These are phyloP conservation scores for Hydraecia micacea DNA, from an alignment of 2,888 invertebrate species.

Conservation along the genomic window DNA sequence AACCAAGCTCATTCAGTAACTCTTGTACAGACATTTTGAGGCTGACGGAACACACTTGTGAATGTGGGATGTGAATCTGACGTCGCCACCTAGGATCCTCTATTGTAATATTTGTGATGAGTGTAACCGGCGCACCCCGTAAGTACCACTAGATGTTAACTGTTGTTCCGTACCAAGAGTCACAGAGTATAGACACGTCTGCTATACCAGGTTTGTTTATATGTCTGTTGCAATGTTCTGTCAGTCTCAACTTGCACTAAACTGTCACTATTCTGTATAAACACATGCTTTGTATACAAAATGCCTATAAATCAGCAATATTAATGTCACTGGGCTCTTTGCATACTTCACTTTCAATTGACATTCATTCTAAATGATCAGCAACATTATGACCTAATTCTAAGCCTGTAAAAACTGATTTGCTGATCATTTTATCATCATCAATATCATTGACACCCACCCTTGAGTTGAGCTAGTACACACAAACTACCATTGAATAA, in stretches of 20 bases:
- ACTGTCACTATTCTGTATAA: conserved; percentile 60
- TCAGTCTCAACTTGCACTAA: conserved; percentile 70
- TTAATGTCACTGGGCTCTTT: conserved; percentile 59
- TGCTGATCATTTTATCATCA: conserved; percentile 52
- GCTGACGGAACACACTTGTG: conserved; percentile 67
- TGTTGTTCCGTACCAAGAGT: conserved; percentile 60
- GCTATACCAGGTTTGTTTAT: conserved; percentile 68
- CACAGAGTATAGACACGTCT: conserved; percentile 65
- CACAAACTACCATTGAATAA: conserved; percentile 49
- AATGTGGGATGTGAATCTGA: conserved; percentile 58
- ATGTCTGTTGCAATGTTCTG: conserved; percentile 69
- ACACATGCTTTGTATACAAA: conserved; percentile 67
- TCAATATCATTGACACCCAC: conserved; percentile 45
- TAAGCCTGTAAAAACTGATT: conserved; percentile 45
- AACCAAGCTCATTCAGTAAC: conserved; percentile 59
- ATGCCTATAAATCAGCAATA: conserved; percentile 56
- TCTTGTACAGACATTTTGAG: conserved; percentile 71
- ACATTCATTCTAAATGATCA: conserved; percentile 46
- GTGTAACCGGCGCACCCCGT: conserved; percentile 37
- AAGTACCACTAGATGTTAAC: conserved; percentile 49
- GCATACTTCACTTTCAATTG: conserved; percentile 50
- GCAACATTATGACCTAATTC: conserved; percentile 31
- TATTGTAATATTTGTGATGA: conserved; percentile 44
- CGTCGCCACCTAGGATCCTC: conserved; percentile 54
- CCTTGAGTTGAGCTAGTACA: conserved; percentile 38